phyloP scores from a whole-genome alignment of 2,113 vertebrate species.

The Cisticola juncidis region DNA sequence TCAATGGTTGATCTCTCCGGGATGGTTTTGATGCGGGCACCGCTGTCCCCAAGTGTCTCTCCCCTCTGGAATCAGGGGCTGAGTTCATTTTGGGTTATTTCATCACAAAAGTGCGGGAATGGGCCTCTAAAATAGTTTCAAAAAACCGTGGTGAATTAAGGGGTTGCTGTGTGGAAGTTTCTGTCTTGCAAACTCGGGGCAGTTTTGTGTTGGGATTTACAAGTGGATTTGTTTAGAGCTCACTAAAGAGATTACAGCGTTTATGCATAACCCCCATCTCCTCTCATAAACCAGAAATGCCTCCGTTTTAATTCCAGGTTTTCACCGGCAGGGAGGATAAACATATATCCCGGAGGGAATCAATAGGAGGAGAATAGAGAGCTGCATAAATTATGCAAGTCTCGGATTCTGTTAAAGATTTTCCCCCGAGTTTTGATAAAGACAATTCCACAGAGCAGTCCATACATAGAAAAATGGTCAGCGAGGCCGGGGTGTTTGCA shows the following conservation, averaged over 20 bases:
- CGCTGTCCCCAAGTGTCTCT: neutral
- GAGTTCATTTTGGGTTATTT: neutral
- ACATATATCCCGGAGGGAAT: neutral
- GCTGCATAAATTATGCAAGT: conserved; percentile 25
- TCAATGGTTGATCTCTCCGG: conserved; percentile 59
- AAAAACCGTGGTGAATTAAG: neutral
- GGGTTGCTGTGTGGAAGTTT: neutral
- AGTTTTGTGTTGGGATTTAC: neutral
- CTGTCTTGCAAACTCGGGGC: neutral
- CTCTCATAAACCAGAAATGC: neutral
- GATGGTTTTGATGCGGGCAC: conserved; percentile 31
- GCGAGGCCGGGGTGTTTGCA: conserved; percentile 1
- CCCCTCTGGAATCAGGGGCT: neutral
- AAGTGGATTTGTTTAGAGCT: neutral
- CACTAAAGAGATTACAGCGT: neutral
- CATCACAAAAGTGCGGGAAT: neutral
- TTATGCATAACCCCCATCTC: neutral
- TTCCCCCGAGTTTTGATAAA: conserved; percentile 32
- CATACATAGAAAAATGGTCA: neutral
- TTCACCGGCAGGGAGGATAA: conserved; percentile 10
- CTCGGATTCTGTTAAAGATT: conserved; percentile 36
- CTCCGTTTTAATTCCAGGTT: conserved; percentile 25
- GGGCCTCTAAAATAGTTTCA: neutral
- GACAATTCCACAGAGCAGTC: neutral
- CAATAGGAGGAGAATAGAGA: neutral